Evolutionary conservation across 2,113 vertebrate genomes (phyloP).

Genomic region (Bucco capensis): DNA sequence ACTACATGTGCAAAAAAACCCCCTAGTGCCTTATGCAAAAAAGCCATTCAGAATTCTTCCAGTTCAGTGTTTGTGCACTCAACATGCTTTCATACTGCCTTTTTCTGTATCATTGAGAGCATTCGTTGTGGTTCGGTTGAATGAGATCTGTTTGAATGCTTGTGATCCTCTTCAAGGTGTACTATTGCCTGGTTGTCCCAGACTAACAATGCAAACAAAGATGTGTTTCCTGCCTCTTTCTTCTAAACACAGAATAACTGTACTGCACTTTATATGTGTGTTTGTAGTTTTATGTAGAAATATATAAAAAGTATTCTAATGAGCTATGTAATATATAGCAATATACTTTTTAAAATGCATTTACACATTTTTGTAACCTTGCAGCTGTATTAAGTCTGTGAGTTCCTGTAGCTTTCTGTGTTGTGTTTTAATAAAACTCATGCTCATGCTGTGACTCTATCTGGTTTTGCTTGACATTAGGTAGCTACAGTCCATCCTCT

Average conservation of each 20-base stretch:
- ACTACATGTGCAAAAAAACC: background rate
- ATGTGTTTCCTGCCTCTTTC: background rate
- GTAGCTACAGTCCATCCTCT: conserved; percentile 75
- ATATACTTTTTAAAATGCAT: background rate
- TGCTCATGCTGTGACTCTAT: background rate
- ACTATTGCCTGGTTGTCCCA: background rate
- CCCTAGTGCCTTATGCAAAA: background rate
- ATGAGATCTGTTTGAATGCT: background rate
- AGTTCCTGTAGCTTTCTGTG: background rate
- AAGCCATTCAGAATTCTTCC: background rate
- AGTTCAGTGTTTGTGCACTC: background rate
- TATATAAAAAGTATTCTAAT: background rate
- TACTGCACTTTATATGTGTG: background rate
- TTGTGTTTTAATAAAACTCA: background rate
- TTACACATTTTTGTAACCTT: background rate
- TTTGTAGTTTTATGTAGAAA: background rate
- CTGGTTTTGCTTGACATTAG: conserved; percentile 64
- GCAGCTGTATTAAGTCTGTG: background rate
- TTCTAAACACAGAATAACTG: background rate
- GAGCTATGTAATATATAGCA: background rate
- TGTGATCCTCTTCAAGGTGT: background rate
- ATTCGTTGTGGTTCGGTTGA: background rate
- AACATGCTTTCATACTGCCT: background rate
- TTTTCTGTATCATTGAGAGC: background rate
- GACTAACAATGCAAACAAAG: background rate